A percentile compares a stretch with the other conserved stretches of the same genome.
Conservation (phyloP, 1,140 invertebrate species). For the Drosophila sproati region DNA sequence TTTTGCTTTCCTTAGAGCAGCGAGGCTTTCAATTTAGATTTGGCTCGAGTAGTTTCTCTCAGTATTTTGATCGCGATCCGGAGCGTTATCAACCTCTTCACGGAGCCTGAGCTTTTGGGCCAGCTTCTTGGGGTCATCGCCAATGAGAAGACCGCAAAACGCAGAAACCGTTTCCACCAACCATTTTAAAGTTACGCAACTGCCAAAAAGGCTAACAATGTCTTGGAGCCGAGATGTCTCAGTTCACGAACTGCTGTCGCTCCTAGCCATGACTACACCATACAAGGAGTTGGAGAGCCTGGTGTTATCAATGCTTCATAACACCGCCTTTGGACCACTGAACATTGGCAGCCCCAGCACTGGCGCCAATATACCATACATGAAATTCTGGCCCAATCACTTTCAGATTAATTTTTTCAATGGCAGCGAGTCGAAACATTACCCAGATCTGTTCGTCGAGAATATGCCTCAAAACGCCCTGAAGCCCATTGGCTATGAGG, state of each 20-base stretch:
- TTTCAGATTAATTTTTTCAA: slow-evolving; percentile 17
- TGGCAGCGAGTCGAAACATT: neutral
- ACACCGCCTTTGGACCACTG: slow-evolving; percentile 31
- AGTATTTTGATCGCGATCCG: slow-evolving; percentile 22
- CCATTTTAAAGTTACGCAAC: neutral
- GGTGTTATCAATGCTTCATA: slow-evolving; percentile 26
- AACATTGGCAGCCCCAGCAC: slow-evolving; percentile 23
- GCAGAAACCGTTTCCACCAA: neutral
- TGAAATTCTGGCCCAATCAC: slow-evolving; percentile 34
- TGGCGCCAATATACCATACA: slow-evolving; percentile 10
- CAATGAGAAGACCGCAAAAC: neutral
- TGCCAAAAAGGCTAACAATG: neutral
- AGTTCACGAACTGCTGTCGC: slow-evolving; percentile 6
- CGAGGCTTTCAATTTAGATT: neutral
- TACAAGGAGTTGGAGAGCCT: slow-evolving; percentile 24
- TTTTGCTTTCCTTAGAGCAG: neutral
- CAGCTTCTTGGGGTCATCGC: neutral
- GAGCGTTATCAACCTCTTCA: slow-evolving; percentile 41
- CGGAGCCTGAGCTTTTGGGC: slow-evolving; percentile 29
- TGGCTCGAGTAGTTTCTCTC: neutral
- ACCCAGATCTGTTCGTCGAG: neutral
- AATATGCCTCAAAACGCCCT: neutral
- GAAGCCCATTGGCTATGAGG: slow-evolving; percentile 41
- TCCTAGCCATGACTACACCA: slow-evolving; percentile 16
- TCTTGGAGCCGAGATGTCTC: neutral